These are phyloP conservation scores for Crotalus helleri DNA, from an alignment of 2,113 vertebrate species.

Conservation along the genomic window DNA sequence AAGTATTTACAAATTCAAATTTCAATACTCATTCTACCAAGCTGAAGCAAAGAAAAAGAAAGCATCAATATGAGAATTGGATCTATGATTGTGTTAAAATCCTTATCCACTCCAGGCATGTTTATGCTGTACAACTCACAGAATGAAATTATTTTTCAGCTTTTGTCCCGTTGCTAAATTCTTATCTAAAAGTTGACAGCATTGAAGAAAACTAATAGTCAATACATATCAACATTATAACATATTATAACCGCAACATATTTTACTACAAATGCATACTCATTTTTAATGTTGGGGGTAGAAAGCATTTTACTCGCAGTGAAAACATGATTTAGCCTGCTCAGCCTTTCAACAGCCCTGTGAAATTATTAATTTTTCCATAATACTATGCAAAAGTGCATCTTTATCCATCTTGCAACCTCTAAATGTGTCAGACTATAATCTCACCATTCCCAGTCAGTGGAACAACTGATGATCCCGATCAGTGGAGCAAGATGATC, in stretches of 20 bases:
- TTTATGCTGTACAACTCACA: accelerated
- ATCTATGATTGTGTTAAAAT: not conserved
- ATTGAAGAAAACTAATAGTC: not conserved
- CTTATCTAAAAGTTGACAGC: not conserved
- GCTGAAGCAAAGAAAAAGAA: not conserved
- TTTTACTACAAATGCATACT: not conserved
- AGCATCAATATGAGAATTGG: not conserved
- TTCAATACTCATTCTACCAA: not conserved
- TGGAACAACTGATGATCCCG: not conserved
- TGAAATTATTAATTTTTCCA: not conserved
- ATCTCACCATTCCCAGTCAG: not conserved
- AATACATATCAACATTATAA: not conserved
- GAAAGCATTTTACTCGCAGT: not conserved
- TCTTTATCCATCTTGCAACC: not conserved
- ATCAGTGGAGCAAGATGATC: not conserved
- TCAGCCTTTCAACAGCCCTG: not conserved
- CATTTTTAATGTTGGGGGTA: not conserved
- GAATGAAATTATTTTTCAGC: not conserved
- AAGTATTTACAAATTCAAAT: not conserved
- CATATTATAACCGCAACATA: not conserved
- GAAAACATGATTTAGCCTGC: not conserved
- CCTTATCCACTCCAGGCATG: too few species aligned
- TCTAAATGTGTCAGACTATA: not conserved
- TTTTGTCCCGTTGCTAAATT: not conserved
- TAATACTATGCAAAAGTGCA: not conserved